These are phyloP conservation scores for Passerculus sandwichensis DNA, from an alignment of 2,797 vertebrate species.

Conservation along the genomic window DNA sequence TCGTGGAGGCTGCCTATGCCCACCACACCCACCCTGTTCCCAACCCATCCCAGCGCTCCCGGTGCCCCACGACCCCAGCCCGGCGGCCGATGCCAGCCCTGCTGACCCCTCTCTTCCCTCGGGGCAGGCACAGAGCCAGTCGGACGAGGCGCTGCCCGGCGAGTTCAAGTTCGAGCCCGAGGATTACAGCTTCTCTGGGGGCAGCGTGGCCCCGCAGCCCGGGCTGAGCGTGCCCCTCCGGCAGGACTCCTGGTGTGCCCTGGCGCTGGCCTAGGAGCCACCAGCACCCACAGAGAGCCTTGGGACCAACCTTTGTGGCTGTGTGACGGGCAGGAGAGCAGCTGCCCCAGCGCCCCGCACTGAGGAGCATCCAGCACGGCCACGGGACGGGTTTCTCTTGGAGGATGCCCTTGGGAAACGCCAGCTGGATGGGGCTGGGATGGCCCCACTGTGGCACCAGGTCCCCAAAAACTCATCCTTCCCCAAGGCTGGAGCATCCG, in stretches of 20 bases:
- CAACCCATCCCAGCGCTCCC: not conserved
- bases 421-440: not conserved
- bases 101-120: not conserved
- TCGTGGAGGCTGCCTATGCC: fast-evolving
- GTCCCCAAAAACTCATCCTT: not conserved
- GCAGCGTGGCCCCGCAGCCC: constrained; percentile 81
- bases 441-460: not conserved
- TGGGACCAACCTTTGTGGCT: not conserved
- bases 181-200: constrained; percentile 85
- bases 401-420: not conserved
- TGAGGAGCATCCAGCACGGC: fast-evolving
- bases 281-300: not conserved
- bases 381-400: not conserved
- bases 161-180: constrained; percentile 91
- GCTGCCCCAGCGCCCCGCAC: not conserved
- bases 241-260: constrained; percentile 90
- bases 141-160: constrained; percentile 75
- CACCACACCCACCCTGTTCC: not conserved
- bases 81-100: not conserved
- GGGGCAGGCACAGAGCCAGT: constrained; percentile 72
- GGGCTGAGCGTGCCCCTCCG: constrained; percentile 72
- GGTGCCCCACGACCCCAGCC: fast-evolving
- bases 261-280: constrained; percentile 86
- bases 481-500: not conserved
- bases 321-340: not conserved